A percentile compares a stretch with the other conserved stretches of the same genome.
phyloP scores from a whole-genome alignment of 2,888 invertebrate genomes.

The Dolichopus griseipennis region DNA sequence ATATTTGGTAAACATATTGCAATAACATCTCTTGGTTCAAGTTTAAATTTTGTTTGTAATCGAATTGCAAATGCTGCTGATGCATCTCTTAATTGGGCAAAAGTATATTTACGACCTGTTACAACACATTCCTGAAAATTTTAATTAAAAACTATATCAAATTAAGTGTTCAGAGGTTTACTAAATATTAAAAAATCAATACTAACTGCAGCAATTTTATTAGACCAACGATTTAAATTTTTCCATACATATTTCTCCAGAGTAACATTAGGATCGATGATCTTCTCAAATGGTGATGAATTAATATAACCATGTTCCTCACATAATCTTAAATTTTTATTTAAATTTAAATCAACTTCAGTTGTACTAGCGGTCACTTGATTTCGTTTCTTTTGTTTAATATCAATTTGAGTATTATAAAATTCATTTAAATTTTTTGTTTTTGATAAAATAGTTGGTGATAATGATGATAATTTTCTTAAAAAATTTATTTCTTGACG shows the following conservation, averaged over 20 bases:
- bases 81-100: conserved; percentile 54
- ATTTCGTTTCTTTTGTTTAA: background rate
- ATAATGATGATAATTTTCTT: background rate
- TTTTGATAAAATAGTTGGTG: background rate
- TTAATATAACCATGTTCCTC: conserved; percentile 36
- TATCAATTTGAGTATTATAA: background rate
- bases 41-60: conserved; percentile 55
- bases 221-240: conserved; percentile 54
- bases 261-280: conserved; percentile 48
- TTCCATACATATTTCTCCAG: conserved; percentile 55
- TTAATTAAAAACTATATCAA: background rate
- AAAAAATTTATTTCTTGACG: background rate
- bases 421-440: background rate
- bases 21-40: conserved; percentile 57
- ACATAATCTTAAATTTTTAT: conserved; percentile 33
- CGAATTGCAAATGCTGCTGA: conserved; percentile 58
- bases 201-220: conserved; percentile 55
- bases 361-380: conserved; percentile 31
- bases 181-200: background rate
- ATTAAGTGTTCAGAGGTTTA: background rate
- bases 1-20: conserved; percentile 65
- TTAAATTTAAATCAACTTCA: conserved; percentile 28
- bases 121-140: conserved; percentile 57
- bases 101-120: conserved; percentile 65
- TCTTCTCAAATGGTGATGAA: conserved; percentile 46